Conservation (phyloP, 2,113 vertebrate genomes). For the Donacobius atricapilla region DNA sequence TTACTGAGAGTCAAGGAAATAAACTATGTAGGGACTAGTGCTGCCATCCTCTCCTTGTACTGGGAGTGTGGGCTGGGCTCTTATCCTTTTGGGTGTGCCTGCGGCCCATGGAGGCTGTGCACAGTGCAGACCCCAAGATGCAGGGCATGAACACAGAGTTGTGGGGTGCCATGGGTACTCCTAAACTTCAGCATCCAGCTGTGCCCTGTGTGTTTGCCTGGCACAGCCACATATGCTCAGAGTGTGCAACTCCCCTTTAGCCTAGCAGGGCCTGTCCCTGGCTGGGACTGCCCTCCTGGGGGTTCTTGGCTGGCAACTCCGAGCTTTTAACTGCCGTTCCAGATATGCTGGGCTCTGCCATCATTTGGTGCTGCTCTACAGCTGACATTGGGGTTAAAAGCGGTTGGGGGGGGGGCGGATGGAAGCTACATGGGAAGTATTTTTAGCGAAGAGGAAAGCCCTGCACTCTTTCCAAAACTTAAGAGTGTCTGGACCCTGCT, state of each 20-base stretch:
- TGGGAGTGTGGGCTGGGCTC: background rate
- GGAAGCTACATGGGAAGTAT: background rate
- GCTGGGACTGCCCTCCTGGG: background rate
- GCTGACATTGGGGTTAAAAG: background rate
- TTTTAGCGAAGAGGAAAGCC: background rate
- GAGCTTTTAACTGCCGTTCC: rapidly evolving
- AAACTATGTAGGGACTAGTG: slow-evolving; percentile 29
- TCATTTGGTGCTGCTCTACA: background rate
- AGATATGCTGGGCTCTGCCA: background rate
- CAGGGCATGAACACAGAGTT: rapidly evolving
- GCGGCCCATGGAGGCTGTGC: rapidly evolving
- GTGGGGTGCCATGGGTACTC: background rate
- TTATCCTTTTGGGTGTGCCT: no score
- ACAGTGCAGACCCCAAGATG: background rate
- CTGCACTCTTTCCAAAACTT: background rate
- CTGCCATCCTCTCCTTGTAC: background rate
- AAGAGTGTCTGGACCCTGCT: rapidly evolving
- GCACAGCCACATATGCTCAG: no score
- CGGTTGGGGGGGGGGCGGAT: rapidly evolving
- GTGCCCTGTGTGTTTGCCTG: background rate
- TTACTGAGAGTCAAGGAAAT: slow-evolving; percentile 57
- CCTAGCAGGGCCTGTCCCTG: background rate
- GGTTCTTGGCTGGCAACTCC: rapidly evolving
- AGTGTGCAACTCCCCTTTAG: background rate
- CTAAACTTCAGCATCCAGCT: background rate